Conservation (phyloP, 2,888 invertebrate species). For the Cephus rjabovi region DNA sequence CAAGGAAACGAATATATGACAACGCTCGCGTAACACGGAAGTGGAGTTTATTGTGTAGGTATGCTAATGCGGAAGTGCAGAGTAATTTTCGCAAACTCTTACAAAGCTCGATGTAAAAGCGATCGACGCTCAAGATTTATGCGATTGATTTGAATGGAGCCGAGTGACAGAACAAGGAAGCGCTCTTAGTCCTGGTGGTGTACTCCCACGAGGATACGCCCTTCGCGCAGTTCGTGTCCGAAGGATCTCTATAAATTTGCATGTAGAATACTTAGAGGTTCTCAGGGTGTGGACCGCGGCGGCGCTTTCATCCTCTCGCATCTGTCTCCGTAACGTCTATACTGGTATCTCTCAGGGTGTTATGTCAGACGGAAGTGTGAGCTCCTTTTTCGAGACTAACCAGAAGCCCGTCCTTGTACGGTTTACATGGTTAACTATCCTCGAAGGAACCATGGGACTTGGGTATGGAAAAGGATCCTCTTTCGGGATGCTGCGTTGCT, state of each 20-base stretch:
- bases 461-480: neutral
- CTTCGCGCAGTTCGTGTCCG: slow-evolving; percentile 55
- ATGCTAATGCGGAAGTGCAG: neutral
- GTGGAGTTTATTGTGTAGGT: neutral
- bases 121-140: slow-evolving; percentile 59
- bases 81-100: neutral
- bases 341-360: neutral
- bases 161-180: slow-evolving; percentile 67
- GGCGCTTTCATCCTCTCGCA: slow-evolving; percentile 30
- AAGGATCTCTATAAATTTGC: slow-evolving; percentile 67
- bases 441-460: neutral
- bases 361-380: slow-evolving; percentile 32
- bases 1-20: neutral
- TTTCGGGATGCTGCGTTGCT: neutral
- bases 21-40: neutral
- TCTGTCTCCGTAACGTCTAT: slow-evolving; percentile 32
- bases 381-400: slow-evolving; percentile 36
- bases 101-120: neutral
- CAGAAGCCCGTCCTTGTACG: slow-evolving; percentile 27
- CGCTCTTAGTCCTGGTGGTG: slow-evolving; percentile 65
- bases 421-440: neutral
- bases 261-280: slow-evolving; percentile 64
- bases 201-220: slow-evolving; percentile 56
- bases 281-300: slow-evolving; percentile 34
- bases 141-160: slow-evolving; percentile 65